Percentiles rank a stretch among this genome's conserved stretches.
Conservation (phyloP, 2,797 vertebrate genomes). For the Macropus fuliginosus region DNA sequence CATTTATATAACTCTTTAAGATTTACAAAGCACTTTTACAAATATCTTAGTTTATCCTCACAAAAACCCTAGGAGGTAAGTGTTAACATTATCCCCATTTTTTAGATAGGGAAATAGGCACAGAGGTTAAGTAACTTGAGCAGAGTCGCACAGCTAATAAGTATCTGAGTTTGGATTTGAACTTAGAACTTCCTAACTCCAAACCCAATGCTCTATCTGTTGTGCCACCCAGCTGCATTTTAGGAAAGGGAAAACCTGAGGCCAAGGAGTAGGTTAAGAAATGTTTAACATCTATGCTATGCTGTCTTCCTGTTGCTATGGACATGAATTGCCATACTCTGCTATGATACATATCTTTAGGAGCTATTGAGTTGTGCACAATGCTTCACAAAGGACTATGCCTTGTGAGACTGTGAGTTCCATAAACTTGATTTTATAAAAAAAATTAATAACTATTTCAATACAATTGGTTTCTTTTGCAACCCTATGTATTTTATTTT, state of each 20-base stretch:
- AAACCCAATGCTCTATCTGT: neutral
- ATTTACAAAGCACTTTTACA: neutral
- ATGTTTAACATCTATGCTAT: neutral
- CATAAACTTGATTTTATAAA: neutral
- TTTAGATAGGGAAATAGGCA: neutral
- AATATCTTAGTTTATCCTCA: neutral
- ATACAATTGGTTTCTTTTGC: neutral
- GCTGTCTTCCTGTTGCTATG: neutral
- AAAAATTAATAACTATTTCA: neutral
- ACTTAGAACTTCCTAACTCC: neutral
- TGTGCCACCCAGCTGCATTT: neutral
- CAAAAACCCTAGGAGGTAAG: neutral
- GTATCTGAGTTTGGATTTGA: neutral
- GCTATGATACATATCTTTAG: neutral
- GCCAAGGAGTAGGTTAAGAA: neutral
- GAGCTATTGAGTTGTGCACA: neutral
- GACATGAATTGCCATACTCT: neutral
- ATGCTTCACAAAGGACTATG: neutral
- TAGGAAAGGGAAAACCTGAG: neutral
- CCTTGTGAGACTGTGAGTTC: neutral
- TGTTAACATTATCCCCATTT: neutral
- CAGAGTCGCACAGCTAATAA: neutral
- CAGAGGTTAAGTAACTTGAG: neutral
- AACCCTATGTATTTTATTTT: neutral
- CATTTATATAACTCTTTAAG: neutral